phyloP scores from a whole-genome alignment of 2,888 invertebrate genomes.

The Drosophila setosimentum region DNA sequence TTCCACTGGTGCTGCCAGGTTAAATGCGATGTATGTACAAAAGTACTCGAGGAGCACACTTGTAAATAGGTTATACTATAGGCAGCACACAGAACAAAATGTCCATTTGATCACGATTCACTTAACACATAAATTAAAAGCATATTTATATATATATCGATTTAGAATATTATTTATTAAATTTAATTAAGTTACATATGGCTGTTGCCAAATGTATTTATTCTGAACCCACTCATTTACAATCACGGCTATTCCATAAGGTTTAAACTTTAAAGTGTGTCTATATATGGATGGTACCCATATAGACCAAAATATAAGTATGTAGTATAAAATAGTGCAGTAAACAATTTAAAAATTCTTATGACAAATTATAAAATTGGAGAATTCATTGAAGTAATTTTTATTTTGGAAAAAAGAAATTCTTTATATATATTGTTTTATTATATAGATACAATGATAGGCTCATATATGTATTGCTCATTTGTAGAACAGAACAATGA shows the following conservation, averaged over 20 bases:
- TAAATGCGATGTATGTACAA: slow-evolving; percentile 94
- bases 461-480: slow-evolving; percentile 19
- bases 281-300: slow-evolving; percentile 33
- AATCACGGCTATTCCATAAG: slow-evolving; percentile 50
- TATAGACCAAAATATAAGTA: slow-evolving; percentile 44
- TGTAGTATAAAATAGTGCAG: slow-evolving; percentile 28
- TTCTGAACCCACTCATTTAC: slow-evolving; percentile 34
- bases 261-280: slow-evolving; percentile 36
- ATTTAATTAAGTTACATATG: slow-evolving; percentile 54
- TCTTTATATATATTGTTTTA: neutral
- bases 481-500: slow-evolving; percentile 1
- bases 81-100: slow-evolving; percentile 47
- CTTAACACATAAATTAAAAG: slow-evolving; percentile 46
- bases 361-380: slow-evolving; percentile 38
- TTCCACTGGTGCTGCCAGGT: slow-evolving; percentile 99
- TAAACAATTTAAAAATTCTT: slow-evolving; percentile 35
- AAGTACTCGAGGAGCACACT: slow-evolving; percentile 91
- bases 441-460: neutral
- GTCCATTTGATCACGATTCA: slow-evolving; percentile 59
- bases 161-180: slow-evolving; percentile 65
- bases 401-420: slow-evolving; percentile 7
- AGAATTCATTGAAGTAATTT: slow-evolving; percentile 14
- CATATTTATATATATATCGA: slow-evolving; percentile 44
- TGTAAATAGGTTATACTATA: slow-evolving; percentile 89
- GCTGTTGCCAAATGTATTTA: slow-evolving; percentile 58